Evolutionary conservation across 2,113 vertebrate species (phyloP).

Genomic region (Alaudala cheleensis): DNA sequence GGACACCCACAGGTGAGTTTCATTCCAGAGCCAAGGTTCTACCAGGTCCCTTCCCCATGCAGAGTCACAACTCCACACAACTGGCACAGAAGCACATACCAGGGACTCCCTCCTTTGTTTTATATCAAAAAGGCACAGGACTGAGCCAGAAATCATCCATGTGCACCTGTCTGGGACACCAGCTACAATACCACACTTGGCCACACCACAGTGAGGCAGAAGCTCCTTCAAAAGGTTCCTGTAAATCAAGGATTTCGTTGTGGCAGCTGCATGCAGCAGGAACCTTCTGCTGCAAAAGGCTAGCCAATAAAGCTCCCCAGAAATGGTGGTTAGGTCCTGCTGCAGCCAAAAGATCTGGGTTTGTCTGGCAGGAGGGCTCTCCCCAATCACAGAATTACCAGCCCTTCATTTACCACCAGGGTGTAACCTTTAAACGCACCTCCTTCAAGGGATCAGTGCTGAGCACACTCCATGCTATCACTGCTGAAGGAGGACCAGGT

Average conservation of each 20-base stretch:
- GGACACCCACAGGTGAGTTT: neutral
- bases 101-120: accelerated
- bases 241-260: neutral
- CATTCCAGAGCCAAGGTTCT: neutral
- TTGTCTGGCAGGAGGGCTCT: neutral
- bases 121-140: neutral
- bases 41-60: neutral
- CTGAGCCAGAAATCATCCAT: neutral
- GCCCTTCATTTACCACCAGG: slow-evolving; percentile 12
- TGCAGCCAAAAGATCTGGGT: neutral
- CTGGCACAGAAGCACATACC: neutral
- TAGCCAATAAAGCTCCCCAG: neutral
- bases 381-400: neutral
- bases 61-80: neutral
- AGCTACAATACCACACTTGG: accelerated
- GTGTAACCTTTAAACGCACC: slow-evolving; percentile 3
- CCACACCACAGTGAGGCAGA: neutral
- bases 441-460: neutral
- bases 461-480: neutral
- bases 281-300: neutral
- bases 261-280: neutral
- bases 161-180: neutral
- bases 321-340: neutral
- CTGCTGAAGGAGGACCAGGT: neutral
- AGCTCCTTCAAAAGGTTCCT: neutral